Conservation (phyloP, 1,140 invertebrate species). For the Planococcus citri region DNA sequence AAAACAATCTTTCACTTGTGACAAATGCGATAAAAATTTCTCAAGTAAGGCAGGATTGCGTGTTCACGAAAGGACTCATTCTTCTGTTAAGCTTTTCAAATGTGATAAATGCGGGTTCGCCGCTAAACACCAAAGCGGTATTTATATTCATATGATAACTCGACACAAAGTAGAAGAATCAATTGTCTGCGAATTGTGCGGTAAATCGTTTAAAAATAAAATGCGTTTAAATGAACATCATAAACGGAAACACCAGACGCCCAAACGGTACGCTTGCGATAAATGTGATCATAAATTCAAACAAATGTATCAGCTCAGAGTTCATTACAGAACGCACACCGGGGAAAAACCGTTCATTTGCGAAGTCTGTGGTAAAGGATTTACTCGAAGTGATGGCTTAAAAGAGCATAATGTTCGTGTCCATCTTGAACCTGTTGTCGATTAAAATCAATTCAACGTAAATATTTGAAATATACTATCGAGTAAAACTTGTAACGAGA, state of each 20-base stretch:
- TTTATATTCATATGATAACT: background rate
- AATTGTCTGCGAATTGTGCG: conserved; percentile 22
- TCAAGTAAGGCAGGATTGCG: conserved; percentile 42
- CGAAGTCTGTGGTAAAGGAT: conserved; percentile 39
- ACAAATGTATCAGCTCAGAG: conserved; percentile 22
- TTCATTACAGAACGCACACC: conserved; percentile 33
- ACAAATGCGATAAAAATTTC: conserved; percentile 31
- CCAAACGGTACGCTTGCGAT: conserved; percentile 19
- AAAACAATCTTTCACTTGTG: conserved; percentile 27
- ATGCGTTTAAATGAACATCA: conserved; percentile 9
- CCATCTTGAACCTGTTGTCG: background rate
- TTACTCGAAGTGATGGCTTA: conserved; percentile 36
- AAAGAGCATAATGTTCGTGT: conserved; percentile 46
- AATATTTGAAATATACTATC: no score
- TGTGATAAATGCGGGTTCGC: conserved; percentile 51
- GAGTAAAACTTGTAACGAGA: no score
- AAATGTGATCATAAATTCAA: conserved; percentile 22
- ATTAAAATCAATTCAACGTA: background rate
- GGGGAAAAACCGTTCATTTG: conserved; percentile 36
- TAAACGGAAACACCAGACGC: conserved; percentile 8
- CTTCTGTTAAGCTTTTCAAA: conserved; percentile 55
- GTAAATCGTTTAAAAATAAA: conserved; percentile 22
- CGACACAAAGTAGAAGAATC: background rate
- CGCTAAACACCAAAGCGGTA: background rate
- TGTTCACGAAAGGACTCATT: conserved; percentile 55